Conservation (phyloP, 2,113 vertebrate genomes). For the Catharus bicknelli region DNA sequence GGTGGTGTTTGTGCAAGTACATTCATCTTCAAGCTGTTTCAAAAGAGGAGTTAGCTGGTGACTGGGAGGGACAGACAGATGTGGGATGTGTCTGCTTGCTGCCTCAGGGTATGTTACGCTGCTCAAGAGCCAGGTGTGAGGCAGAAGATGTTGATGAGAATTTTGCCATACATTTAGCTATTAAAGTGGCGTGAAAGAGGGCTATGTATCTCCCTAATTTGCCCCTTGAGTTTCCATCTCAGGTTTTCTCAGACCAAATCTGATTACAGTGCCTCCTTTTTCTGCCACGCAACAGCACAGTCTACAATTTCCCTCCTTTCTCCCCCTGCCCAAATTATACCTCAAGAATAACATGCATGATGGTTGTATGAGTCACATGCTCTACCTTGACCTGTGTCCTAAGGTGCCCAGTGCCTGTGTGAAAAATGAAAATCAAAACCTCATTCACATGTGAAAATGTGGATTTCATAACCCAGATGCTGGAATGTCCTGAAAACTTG, state of each 20-base stretch:
- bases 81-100: background rate
- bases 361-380: background rate
- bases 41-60: background rate
- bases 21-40: background rate
- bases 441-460: background rate
- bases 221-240: background rate
- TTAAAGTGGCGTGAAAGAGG: background rate
- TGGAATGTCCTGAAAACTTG: background rate
- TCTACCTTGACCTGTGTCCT: background rate
- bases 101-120: rapidly evolving
- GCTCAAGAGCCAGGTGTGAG: background rate
- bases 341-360: background rate
- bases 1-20: background rate
- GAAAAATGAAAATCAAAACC: background rate
- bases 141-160: background rate
- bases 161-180: background rate
- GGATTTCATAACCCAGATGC: background rate
- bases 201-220: background rate
- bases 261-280: background rate
- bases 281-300: background rate
- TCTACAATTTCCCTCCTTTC: background rate
- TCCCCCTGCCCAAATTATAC: background rate
- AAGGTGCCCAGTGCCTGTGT: background rate
- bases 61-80: rapidly evolving
- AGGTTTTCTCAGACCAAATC: background rate